phyloP scores from a whole-genome alignment of 2,888 invertebrate genomes.

The Phymatocera aterrima region DNA sequence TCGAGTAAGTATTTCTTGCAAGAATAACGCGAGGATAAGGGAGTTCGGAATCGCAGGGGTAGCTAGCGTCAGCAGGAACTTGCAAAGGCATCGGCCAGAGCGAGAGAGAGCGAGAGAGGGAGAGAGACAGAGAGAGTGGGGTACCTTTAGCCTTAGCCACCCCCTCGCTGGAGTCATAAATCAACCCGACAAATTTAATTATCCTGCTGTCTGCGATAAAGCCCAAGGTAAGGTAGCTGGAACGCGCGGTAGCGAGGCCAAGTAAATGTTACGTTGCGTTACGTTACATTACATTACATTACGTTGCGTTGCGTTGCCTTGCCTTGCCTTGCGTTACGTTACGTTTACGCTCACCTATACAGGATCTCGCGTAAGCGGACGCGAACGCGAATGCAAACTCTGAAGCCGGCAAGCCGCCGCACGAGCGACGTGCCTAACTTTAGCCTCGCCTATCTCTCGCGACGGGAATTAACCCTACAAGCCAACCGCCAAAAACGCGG shows the following conservation, averaged over 20 bases:
- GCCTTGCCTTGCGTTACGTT: neutral
- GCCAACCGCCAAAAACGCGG: conserved; percentile 2
- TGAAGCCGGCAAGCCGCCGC: conserved; percentile 2
- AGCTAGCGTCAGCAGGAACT: conserved; percentile 39
- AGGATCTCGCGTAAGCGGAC: neutral
- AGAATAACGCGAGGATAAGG: neutral
- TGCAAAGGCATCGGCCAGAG: conserved; percentile 21
- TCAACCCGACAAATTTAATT: conserved; percentile 79
- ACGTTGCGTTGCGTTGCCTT: too few species aligned
- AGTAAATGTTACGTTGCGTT: conserved; percentile 20
- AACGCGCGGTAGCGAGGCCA: conserved; percentile 5
- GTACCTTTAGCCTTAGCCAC: conserved; percentile 12
- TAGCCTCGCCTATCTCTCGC: conserved; percentile 25
- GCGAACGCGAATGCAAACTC: conserved; percentile 25
- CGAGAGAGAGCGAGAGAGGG: neutral
- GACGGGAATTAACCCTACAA: neutral
- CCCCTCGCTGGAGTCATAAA: conserved; percentile 74
- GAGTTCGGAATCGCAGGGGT: neutral
- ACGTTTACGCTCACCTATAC: neutral
- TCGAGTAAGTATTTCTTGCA: neutral
- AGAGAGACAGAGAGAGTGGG: neutral
- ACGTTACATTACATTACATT: conserved; percentile 3
- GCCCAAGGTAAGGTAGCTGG: conserved; percentile 54
- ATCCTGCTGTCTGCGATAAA: conserved; percentile 78
- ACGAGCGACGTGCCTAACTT: too few species aligned